Percentiles rank a stretch among this genome's conserved stretches.
Conservation (phyloP, 2,888 invertebrate genomes). For the Acrobasis repandana region DNA sequence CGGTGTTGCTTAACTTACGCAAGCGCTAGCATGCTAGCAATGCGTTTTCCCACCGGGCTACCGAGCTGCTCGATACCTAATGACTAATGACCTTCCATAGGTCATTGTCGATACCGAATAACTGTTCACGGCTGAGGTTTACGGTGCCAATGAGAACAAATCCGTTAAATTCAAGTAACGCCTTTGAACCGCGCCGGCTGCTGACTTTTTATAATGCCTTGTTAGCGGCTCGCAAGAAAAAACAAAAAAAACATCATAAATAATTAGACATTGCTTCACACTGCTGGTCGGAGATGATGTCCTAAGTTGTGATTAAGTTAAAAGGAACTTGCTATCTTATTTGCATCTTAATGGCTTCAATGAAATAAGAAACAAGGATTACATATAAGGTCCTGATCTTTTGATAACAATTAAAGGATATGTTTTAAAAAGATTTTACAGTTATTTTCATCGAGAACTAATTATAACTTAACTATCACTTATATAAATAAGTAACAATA, state of each 20-base stretch:
- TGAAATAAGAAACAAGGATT: constrained; percentile 1
- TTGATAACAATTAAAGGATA: background rate
- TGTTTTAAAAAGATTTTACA: background rate
- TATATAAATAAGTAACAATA: no score
- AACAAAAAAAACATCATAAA: constrained; percentile 27
- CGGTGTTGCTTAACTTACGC: no score
- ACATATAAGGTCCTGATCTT: background rate
- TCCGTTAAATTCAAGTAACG: constrained; percentile 36
- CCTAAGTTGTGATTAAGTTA: background rate
- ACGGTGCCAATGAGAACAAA: background rate
- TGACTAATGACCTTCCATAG: no score
- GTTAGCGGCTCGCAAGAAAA: constrained; percentile 34
- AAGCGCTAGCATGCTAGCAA: no score
- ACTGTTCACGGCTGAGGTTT: no score
- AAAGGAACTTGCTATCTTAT: background rate
- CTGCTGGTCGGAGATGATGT: constrained; percentile 2
- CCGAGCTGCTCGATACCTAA: no score
- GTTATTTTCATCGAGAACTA: no score
- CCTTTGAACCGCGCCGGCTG: constrained; percentile 48
- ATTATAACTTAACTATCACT: no score
- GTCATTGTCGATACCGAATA: no score
- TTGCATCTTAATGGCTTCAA: constrained; percentile 1
- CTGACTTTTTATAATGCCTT: constrained; percentile 47
- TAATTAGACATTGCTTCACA: constrained; percentile 30
- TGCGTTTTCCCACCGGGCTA: no score